Percentiles rank a stretch among this genome's conserved stretches.
Conservation (phyloP, 53 echinoderm and acorn worm species). For the Holothuria leucospilota region DNA sequence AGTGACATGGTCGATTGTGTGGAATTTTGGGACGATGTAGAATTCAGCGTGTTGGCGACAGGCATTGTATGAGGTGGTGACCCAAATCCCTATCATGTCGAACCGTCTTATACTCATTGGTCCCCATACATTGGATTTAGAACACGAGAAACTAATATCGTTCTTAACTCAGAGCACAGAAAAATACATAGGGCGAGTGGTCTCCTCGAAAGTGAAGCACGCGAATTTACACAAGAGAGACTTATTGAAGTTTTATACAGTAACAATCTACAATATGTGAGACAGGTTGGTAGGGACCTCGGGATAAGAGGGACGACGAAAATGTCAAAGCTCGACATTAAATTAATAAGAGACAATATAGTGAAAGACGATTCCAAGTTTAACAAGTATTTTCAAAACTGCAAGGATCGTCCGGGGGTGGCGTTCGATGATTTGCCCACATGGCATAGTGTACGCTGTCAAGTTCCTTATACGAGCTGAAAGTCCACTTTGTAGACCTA, state of each 20-base stretch:
- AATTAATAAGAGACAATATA: conserved; percentile 2
- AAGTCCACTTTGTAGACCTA: conserved; percentile 39
- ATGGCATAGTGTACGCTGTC: conserved; percentile 25
- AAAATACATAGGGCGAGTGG: conserved; percentile 26
- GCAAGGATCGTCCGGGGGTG: conserved; percentile 36
- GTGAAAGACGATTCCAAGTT: conserved; percentile 25
- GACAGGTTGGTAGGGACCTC: conserved; percentile 10
- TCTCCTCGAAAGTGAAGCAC: not conserved
- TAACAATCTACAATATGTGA: not conserved
- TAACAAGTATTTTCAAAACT: conserved; percentile 24
- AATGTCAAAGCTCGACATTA: conserved; percentile 29
- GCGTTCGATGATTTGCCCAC: conserved; percentile 39
- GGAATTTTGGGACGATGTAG: conserved; percentile 18
- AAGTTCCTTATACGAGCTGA: conserved; percentile 22
- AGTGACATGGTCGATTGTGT: conserved; percentile 4
- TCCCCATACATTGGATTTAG: conserved; percentile 14
- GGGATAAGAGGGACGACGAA: not conserved
- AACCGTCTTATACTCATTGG: conserved; percentile 15
- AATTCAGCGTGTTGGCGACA: not conserved
- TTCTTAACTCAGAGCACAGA: conserved; percentile 14
- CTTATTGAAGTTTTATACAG: conserved; percentile 21
- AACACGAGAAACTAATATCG: not conserved
- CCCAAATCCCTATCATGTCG: not conserved
- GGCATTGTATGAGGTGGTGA: not conserved
- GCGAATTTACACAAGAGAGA: conserved; percentile 39